phyloP scores from a whole-genome alignment of 2,888 invertebrate species.

The Aphrophora alni region DNA sequence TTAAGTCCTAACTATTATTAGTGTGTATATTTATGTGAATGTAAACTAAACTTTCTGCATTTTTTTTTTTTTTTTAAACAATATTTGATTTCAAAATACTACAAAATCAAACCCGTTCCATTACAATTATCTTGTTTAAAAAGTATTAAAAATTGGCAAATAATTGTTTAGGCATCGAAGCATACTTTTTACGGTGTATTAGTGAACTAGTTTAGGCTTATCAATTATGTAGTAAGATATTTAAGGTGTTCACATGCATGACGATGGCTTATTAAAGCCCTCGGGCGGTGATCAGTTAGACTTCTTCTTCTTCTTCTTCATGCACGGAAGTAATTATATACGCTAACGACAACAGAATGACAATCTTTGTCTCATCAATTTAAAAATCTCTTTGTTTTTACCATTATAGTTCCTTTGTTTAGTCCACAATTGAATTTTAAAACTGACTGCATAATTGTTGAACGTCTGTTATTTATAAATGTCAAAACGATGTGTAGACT shows the following conservation, averaged over 20 bases:
- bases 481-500: too few relatives aligned
- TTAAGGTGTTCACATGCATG: background rate
- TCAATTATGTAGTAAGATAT: background rate
- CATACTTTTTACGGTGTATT: background rate
- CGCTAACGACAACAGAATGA: constrained; percentile 34
- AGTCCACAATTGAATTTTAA: constrained; percentile 33
- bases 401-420: constrained; percentile 32
- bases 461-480: background rate
- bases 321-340: constrained; percentile 33
- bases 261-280: background rate
- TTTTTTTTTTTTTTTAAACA: too few relatives aligned
- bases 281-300: constrained; percentile 2
- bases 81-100: too few relatives aligned
- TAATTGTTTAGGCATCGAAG: background rate
- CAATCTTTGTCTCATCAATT: constrained; percentile 39
- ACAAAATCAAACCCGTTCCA: too few relatives aligned
- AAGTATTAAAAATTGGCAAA: background rate
- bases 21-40: too few relatives aligned
- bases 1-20: too few relatives aligned
- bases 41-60: too few relatives aligned
- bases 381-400: constrained; percentile 40
- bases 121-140: background rate
- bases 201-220: background rate
- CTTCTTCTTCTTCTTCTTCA: background rate
- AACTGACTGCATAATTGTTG: background rate